Conservation (phyloP, 2,113 vertebrate genomes). For the Channa argus region DNA sequence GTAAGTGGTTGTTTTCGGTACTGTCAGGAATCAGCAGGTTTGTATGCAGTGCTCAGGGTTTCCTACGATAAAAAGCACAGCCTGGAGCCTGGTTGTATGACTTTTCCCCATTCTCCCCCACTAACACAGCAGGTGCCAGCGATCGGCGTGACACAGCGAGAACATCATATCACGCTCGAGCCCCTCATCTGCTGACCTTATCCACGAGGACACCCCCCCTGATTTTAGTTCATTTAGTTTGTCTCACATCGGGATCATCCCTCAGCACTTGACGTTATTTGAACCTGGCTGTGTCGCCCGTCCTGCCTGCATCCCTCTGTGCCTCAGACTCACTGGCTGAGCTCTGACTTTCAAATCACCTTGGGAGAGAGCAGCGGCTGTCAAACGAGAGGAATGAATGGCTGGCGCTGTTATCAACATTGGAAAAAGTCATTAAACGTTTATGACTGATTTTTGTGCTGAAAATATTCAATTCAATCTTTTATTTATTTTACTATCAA, state of each 20-base stretch:
- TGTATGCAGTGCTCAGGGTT: constrained; percentile 6
- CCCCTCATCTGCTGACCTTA: constrained; percentile 68
- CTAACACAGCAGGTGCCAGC: constrained; percentile 49
- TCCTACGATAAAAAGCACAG: constrained; percentile 20
- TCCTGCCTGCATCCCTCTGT: constrained; percentile 40
- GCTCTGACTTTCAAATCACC: constrained; percentile 76
- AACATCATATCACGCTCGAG: constrained; percentile 46
- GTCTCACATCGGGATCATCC: constrained; percentile 60
- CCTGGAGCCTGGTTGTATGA: constrained; percentile 57
- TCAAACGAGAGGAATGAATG: constrained; percentile 8
- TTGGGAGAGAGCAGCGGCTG: constrained; percentile 42
- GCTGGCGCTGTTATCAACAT: background rate
- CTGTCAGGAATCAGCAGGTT: constrained; percentile 29
- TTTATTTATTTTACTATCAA: background rate
- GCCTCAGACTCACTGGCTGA: constrained; percentile 58
- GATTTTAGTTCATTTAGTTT: constrained; percentile 54
- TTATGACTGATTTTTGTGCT: background rate
- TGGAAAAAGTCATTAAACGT: background rate
- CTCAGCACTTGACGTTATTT: constrained; percentile 67
- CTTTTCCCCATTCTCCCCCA: constrained; percentile 48
- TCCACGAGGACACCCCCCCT: constrained; percentile 34
- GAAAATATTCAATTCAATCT: background rate
- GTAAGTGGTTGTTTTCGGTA: no score
- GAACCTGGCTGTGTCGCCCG: constrained; percentile 56
- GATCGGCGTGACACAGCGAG: constrained; percentile 17